phyloP scores from a whole-genome alignment of 2,888 invertebrate genomes.

The Cylindroiulus punctatus region DNA sequence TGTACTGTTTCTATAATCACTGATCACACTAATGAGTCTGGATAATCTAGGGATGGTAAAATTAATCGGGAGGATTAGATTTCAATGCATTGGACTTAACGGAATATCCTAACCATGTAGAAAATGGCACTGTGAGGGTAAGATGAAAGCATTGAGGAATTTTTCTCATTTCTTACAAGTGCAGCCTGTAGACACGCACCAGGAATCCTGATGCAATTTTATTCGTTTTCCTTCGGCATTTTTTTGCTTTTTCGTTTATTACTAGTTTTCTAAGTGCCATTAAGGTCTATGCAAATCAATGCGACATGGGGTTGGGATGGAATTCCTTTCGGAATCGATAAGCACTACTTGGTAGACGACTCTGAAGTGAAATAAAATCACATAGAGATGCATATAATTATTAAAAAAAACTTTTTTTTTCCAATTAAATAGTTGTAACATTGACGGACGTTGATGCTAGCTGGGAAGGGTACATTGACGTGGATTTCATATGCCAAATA shows the following conservation, averaged over 20 bases:
- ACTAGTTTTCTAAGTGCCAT: constrained; percentile 14
- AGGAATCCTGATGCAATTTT: constrained; percentile 9
- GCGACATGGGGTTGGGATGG: background rate
- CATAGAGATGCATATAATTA: background rate
- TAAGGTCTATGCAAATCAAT: constrained; percentile 30
- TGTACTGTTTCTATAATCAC: no score
- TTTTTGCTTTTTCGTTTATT: background rate
- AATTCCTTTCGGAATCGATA: constrained; percentile 35
- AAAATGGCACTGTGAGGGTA: background rate
- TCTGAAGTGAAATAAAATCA: background rate
- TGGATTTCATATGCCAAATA: background rate
- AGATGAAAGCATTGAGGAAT: background rate
- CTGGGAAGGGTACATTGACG: background rate
- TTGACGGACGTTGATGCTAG: background rate
- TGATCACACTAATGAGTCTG: no score
- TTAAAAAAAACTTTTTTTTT: constrained; percentile 6
- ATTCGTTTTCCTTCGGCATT: background rate
- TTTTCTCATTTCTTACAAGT: constrained; percentile 32
- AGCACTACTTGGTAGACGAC: background rate
- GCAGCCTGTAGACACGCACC: background rate
- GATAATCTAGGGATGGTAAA: no score
- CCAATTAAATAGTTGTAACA: constrained; percentile 17
- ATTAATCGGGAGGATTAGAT: background rate
- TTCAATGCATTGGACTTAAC: background rate
- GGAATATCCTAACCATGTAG: background rate